Percentiles rank a stretch among this genome's conserved stretches.
These are phyloP conservation scores for Cirrhinus molitorella DNA, from an alignment of 2,797 vertebrate genomes.

Conservation along the genomic window DNA sequence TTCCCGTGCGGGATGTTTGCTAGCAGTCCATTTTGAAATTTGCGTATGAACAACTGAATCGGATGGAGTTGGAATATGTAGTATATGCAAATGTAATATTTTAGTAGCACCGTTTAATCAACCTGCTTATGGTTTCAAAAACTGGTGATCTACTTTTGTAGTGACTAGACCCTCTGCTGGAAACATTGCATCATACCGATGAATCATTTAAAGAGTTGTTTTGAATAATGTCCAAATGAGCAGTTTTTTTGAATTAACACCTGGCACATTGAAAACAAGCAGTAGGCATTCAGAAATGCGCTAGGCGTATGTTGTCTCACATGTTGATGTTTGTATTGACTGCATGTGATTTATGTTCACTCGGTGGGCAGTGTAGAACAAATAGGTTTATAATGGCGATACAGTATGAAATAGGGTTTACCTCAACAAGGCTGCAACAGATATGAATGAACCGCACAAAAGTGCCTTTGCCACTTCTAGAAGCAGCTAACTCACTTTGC, in stretches of 20 bases:
- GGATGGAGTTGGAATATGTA: neutral
- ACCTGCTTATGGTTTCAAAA: neutral
- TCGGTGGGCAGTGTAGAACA: constrained; percentile 47
- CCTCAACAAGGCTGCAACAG: constrained; percentile 60
- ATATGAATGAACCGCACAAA: constrained; percentile 59
- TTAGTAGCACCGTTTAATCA: neutral
- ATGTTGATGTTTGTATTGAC: constrained; percentile 55
- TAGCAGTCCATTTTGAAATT: neutral
- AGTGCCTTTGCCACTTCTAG: constrained; percentile 56
- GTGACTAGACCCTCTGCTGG: neutral
- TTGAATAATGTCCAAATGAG: constrained; percentile 19
- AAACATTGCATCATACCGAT: constrained; percentile 9
- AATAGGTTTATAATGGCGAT: constrained; percentile 64
- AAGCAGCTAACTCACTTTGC: constrained; percentile 56
- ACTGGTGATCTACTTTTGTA: neutral
- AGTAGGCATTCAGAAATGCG: neutral
- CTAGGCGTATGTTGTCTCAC: constrained; percentile 10
- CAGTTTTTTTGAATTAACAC: constrained; percentile 36
- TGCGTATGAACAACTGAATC: neutral
- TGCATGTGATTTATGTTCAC: constrained; percentile 51
- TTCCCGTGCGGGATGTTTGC: neutral
- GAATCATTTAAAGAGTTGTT: constrained; percentile 12
- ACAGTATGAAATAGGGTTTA: constrained; percentile 55
- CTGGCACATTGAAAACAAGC: constrained; percentile 18
- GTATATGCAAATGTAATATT: neutral